Conservation (phyloP, 1,140 invertebrate species). For the Eriocheir sinensis region DNA sequence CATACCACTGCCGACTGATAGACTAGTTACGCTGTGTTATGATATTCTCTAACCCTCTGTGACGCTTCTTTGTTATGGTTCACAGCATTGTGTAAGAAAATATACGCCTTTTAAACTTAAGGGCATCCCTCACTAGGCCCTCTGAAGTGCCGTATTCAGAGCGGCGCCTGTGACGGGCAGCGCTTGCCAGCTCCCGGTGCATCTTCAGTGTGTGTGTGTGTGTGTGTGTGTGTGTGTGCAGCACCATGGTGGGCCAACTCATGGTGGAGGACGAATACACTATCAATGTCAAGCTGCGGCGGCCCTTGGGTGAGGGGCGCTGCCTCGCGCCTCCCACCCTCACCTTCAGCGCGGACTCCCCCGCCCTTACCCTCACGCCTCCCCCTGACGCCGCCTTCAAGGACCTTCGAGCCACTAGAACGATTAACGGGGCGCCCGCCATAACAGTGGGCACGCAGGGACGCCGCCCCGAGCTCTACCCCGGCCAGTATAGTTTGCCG, state of each 20-base stretch:
- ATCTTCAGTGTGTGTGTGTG: not conserved
- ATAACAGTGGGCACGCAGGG: constrained; percentile 80
- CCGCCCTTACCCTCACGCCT: constrained; percentile 64
- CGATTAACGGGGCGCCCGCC: constrained; percentile 36
- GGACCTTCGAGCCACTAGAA: constrained; percentile 59
- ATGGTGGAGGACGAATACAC: constrained; percentile 80
- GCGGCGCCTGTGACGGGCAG: not conserved
- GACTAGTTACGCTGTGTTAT: not conserved
- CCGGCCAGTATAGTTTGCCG: constrained; percentile 46
- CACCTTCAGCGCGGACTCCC: constrained; percentile 57
- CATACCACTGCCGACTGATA: not conserved
- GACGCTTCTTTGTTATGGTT: no score
- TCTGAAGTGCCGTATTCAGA: constrained; percentile 3
- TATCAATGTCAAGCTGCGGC: constrained; percentile 82
- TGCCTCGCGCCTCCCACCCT: constrained; percentile 75
- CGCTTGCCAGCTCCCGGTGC: not conserved
- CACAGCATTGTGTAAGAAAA: no score
- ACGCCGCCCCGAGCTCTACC: constrained; percentile 80
- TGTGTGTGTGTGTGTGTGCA: not conserved
- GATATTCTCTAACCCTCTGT: not conserved
- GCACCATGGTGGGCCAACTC: constrained; percentile 66
- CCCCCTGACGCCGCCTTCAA: constrained; percentile 60
- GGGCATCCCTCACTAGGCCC: not conserved
- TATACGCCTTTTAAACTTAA: no score
- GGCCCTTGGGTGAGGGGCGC: constrained; percentile 80